Evolutionary conservation across 2,113 vertebrate species (phyloP).

Genomic region (Chrysemys picta): DNA sequence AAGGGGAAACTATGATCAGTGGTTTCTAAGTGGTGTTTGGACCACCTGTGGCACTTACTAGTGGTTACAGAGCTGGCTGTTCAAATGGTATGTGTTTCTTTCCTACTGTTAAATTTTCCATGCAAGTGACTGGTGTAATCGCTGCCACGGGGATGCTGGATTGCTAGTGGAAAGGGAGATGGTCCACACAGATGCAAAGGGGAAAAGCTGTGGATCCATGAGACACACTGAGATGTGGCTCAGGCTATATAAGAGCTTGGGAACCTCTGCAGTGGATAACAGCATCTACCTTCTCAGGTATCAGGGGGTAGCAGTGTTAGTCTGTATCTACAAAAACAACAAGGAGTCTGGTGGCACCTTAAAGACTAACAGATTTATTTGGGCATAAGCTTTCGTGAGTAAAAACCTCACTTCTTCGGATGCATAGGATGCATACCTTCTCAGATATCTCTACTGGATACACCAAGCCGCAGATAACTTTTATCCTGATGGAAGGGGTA

Average conservation of each 20-base stretch:
- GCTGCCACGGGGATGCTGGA: not conserved
- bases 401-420: no score
- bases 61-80: constrained; percentile 43
- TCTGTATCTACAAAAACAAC: no score
- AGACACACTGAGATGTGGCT: constrained; percentile 62
- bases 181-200: constrained; percentile 56
- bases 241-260: constrained; percentile 19
- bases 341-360: no score
- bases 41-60: constrained; percentile 5
- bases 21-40: not conserved
- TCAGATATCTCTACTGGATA: constrained; percentile 34
- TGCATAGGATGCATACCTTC: no score
- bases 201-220: constrained; percentile 56
- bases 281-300: not conserved
- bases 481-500: no score
- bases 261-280: constrained; percentile 34
- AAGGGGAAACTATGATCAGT: not conserved
- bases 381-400: no score
- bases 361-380: no score
- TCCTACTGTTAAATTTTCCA: not conserved
- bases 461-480: not conserved
- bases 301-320: no score
- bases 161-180: not conserved
- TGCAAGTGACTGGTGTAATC: constrained; percentile 24
- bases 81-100: constrained; percentile 25